Evolutionary conservation across 2,888 invertebrate species (phyloP).

Genomic region (Tachystola acroxantha): DNA sequence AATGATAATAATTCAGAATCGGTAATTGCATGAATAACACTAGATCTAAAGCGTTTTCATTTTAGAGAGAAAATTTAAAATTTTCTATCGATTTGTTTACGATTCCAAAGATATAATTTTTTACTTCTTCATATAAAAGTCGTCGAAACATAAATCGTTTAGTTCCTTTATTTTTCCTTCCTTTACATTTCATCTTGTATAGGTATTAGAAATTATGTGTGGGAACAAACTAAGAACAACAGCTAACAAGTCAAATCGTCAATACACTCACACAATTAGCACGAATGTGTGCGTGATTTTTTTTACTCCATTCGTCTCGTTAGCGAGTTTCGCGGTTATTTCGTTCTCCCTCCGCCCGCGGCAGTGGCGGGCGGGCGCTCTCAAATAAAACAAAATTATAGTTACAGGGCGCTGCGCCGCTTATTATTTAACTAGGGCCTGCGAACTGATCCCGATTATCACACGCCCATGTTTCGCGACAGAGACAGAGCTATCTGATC

Average conservation of each 20-base stretch:
- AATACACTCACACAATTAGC: slow-evolving; percentile 44
- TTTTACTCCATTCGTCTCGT: slow-evolving; percentile 54
- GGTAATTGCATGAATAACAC: no score
- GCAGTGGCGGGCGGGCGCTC: no score
- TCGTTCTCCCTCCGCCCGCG: slow-evolving; percentile 48
- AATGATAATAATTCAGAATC: no score
- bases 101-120: no score
- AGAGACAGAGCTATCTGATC: slow-evolving; percentile 29
- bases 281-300: slow-evolving; percentile 50
- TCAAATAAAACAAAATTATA: slow-evolving; percentile 70
- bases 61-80: no score
- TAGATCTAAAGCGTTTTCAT: no score
- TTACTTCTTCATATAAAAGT: no score
- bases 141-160: no score
- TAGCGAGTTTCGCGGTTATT: slow-evolving; percentile 58
- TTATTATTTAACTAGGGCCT: slow-evolving; percentile 72
- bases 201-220: no score
- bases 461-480: slow-evolving; percentile 48
- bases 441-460: slow-evolving; percentile 59
- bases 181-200: no score
- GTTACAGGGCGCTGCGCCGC: slow-evolving; percentile 64
- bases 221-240: neutral
- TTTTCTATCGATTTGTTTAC: no score
- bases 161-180: no score
- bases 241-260: slow-evolving; percentile 42